Conservation (phyloP, 2,888 invertebrate species). For the Apodemia hepburni region DNA sequence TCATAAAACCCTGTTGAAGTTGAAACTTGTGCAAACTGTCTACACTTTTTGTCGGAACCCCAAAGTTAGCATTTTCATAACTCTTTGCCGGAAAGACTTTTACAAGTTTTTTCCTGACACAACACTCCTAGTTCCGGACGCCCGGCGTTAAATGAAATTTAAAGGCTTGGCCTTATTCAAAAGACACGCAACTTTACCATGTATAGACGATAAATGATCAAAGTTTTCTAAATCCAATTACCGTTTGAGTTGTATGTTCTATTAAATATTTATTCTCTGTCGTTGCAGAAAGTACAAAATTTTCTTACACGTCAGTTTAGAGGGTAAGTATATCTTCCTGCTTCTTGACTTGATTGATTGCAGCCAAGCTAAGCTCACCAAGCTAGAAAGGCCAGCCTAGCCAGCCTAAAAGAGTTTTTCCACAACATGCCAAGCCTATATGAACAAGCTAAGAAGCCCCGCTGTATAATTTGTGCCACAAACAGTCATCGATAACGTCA, state of each 20-base stretch:
- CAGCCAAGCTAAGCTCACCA: too few relatives aligned
- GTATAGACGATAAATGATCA: conserved; percentile 11
- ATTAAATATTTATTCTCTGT: background rate
- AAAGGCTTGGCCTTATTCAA: conserved; percentile 23
- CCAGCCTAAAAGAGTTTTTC: too few relatives aligned
- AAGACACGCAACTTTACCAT: conserved; percentile 16
- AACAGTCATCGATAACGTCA: too few relatives aligned
- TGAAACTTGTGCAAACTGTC: conserved; percentile 57
- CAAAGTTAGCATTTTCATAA: conserved; percentile 71
- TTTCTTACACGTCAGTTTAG: too few relatives aligned
- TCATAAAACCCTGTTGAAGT: conserved; percentile 63
- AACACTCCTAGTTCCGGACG: conserved; percentile 40
- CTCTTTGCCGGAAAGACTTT: conserved; percentile 62
- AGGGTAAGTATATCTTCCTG: too few relatives aligned
- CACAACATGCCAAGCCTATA: too few relatives aligned
- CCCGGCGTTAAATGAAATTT: conserved; percentile 37
- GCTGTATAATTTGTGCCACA: too few relatives aligned
- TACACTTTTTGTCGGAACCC: conserved; percentile 55
- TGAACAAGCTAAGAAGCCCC: too few relatives aligned
- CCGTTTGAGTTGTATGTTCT: conserved; percentile 1
- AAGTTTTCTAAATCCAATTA: conserved; percentile 17
- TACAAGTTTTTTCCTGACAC: conserved; percentile 65
- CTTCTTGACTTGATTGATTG: too few relatives aligned
- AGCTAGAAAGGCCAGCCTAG: too few relatives aligned
- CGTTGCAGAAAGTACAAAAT: too few relatives aligned